Evolutionary conservation across 2,888 invertebrate genomes (phyloP).

Genomic region (Paralinhomoeus sp.): DNA sequence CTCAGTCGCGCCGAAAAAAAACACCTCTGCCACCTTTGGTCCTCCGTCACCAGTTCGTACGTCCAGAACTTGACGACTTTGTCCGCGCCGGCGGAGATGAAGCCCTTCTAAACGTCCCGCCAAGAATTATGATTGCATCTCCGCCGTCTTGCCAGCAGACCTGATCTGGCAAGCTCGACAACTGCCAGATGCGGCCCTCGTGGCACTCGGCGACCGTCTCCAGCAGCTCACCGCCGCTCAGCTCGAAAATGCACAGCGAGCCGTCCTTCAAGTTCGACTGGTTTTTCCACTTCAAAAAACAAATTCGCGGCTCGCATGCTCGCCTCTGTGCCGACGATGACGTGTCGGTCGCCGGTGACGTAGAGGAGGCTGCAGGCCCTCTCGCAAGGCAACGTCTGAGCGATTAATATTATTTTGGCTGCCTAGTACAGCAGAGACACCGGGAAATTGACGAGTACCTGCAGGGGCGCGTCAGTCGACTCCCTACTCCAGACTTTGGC

Average conservation of each 20-base stretch:
- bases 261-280: no score
- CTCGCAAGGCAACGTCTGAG: no score
- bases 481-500: slow-evolving; percentile 66
- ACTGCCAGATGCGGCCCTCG: slow-evolving; percentile 49
- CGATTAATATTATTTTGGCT: no score
- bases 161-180: slow-evolving; percentile 54
- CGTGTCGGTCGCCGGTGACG: slow-evolving; percentile 70
- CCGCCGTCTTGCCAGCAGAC: no score
- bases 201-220: slow-evolving; percentile 56
- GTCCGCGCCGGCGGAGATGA: slow-evolving; percentile 57
- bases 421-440: no score
- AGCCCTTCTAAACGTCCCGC: slow-evolving; percentile 24
- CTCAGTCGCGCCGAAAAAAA: no score
- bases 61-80: slow-evolving; percentile 77
- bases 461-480: slow-evolving; percentile 1
- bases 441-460: no score
- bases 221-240: slow-evolving; percentile 52
- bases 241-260: slow-evolving; percentile 53
- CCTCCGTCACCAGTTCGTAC: slow-evolving; percentile 47
- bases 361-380: slow-evolving; percentile 51
- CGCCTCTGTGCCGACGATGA: slow-evolving; percentile 58
- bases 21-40: slow-evolving; percentile 1
- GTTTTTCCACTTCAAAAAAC: no score
- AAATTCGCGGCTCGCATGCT: no score
- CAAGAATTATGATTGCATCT: no score